Evolutionary conservation across 2,113 vertebrate species (phyloP).

Genomic region (Apistogramma diplotaenia): DNA sequence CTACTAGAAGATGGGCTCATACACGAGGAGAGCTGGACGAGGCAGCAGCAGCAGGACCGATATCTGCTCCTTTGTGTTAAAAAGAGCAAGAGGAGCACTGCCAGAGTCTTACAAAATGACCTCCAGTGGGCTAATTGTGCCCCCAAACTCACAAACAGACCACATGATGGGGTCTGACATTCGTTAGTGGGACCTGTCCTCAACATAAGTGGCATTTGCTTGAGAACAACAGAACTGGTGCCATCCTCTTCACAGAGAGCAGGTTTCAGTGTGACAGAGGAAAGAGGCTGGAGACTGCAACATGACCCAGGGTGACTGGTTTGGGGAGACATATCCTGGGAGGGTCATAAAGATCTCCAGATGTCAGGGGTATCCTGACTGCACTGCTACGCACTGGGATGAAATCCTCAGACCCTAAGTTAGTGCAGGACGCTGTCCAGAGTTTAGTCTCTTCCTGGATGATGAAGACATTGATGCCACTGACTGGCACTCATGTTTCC

Average conservation of each 20-base stretch:
- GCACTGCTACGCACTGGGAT: not conserved
- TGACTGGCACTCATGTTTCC: not conserved
- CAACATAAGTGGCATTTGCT: not conserved
- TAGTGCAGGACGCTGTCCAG: not conserved
- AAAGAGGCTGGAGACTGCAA: not conserved
- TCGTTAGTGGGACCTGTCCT: not conserved
- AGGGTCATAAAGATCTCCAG: not conserved
- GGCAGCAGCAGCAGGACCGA: too few relatives aligned
- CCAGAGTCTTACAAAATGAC: accelerated
- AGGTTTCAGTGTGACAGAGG: not conserved
- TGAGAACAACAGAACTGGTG: not conserved
- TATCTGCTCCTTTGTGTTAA: too few relatives aligned
- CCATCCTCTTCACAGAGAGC: not conserved
- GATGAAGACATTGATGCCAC: not conserved
- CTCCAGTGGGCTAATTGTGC: not conserved
- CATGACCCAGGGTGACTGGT: not conserved
- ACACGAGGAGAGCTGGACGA: not conserved
- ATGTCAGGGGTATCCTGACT: not conserved
- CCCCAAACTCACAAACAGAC: not conserved
- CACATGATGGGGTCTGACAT: not conserved
- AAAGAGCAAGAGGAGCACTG: too few relatives aligned
- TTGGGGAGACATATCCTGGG: not conserved
- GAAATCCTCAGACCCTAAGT: not conserved
- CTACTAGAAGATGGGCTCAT: not conserved
- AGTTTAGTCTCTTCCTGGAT: not conserved